These are phyloP conservation scores for Cryptocephalus moraei DNA, from an alignment of 2,888 invertebrate species.

Conservation along the genomic window DNA sequence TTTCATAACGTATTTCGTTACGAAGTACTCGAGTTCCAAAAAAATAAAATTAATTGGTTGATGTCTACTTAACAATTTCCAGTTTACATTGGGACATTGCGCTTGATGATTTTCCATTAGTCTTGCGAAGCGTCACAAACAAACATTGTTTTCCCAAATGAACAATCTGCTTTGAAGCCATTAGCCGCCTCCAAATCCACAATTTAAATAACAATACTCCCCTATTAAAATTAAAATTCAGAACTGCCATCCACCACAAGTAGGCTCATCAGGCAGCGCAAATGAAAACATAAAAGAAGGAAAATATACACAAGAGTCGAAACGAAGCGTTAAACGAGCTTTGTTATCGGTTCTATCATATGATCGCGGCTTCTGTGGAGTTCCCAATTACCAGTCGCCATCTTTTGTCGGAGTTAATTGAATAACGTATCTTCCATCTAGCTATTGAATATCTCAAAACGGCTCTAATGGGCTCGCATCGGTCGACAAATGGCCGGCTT, in stretches of 20 bases:
- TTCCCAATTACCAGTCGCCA: conserved; percentile 13
- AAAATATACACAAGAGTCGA: conserved; percentile 14
- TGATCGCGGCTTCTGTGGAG: conserved; percentile 13
- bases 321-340: conserved; percentile 20
- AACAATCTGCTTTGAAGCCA: not conserved
- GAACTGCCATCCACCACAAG: conserved; percentile 4
- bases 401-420: conserved; percentile 19
- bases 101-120: no score
- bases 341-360: conserved; percentile 16
- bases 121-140: no score
- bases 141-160: conserved; percentile 1
- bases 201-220: conserved; percentile 7
- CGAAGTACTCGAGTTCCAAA: no score
- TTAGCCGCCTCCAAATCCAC: not conserved
- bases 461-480: conserved; percentile 3
- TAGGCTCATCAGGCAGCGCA: conserved; percentile 14
- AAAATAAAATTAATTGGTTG: no score
- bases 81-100: no score
- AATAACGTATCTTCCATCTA: conserved; percentile 14
- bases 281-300: conserved; percentile 13
- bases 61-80: no score
- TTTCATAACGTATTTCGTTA: no score
- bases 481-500: no score
- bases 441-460: conserved; percentile 9
- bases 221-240: conserved; percentile 4